These are phyloP conservation scores for Lamellibrachia columna DNA, from an alignment of 2,888 invertebrate genomes.

Conservation along the genomic window DNA sequence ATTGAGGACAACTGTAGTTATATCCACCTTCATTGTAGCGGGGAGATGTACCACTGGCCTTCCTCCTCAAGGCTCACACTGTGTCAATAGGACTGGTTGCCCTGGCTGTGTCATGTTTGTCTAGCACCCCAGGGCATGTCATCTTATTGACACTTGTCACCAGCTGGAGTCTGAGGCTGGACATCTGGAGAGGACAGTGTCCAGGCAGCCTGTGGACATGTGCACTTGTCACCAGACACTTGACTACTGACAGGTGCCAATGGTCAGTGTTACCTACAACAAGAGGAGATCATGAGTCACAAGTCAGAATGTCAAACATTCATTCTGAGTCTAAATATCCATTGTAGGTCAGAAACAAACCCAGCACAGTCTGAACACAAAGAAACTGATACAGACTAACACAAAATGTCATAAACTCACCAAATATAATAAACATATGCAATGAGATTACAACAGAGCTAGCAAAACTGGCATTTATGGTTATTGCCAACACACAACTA, in stretches of 20 bases:
- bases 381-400: not conserved
- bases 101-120: not conserved
- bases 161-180: not conserved
- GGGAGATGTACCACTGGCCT: not conserved
- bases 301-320: not conserved
- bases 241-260: not conserved
- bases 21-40: not conserved
- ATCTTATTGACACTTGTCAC: not conserved
- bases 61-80: not conserved
- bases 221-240: not conserved
- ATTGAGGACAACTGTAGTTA: not conserved
- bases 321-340: not conserved
- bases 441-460: not conserved
- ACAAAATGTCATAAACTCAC: slow-evolving; percentile 1
- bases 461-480: not conserved
- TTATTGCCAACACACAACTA: not conserved
- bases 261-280: not conserved
- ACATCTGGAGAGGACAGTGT: not conserved
- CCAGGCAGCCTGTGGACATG: not conserved
- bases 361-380: not conserved
- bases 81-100: not conserved
- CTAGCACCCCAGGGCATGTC: not conserved
- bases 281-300: not conserved
- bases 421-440: not conserved
- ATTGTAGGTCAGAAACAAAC: not conserved